Evolutionary conservation across 1,140 invertebrate genomes (phyloP).

Genomic region (Drosophila nigromelanica): DNA sequence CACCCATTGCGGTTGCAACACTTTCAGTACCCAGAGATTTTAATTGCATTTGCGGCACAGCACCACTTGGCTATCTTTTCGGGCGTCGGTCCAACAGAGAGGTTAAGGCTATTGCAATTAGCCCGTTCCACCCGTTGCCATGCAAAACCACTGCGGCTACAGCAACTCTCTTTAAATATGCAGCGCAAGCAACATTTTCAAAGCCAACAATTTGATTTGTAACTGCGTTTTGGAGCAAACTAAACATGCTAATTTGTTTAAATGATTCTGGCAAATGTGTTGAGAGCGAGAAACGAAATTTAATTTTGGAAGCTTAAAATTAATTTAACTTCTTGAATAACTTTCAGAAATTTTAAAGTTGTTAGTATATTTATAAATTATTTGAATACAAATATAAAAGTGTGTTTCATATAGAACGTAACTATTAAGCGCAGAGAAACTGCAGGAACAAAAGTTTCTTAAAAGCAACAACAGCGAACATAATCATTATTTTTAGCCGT

Average conservation of each 20-base stretch:
- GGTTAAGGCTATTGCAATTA: slow-evolving; percentile 58
- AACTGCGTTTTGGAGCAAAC: neutral
- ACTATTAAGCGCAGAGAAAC: no score
- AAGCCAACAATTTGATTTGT: slow-evolving; percentile 11
- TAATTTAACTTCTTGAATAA: no score
- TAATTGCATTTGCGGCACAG: slow-evolving; percentile 70
- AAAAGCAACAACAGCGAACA: no score
- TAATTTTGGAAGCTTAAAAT: no score
- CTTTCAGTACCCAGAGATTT: slow-evolving; percentile 57
- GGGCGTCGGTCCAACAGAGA: neutral
- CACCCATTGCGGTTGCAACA: slow-evolving; percentile 40
- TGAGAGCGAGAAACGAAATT: no score
- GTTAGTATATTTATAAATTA: no score
- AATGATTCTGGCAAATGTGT: no score
- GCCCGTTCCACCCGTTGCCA: slow-evolving; percentile 54
- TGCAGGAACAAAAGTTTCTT: no score
- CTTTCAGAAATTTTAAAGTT: no score
- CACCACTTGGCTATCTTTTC: slow-evolving; percentile 44
- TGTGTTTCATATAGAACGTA: no score
- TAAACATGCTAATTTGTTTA: slow-evolving; percentile 14
- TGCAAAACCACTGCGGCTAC: slow-evolving; percentile 49
- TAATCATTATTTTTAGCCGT: no score
- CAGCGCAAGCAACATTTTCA: slow-evolving; percentile 9
- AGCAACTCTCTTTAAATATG: slow-evolving; percentile 51
- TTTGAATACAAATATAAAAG: no score